Base-by-base conservation (phyloP, 1,140 invertebrate genomes). In the Drosophila tristis region DNA sequence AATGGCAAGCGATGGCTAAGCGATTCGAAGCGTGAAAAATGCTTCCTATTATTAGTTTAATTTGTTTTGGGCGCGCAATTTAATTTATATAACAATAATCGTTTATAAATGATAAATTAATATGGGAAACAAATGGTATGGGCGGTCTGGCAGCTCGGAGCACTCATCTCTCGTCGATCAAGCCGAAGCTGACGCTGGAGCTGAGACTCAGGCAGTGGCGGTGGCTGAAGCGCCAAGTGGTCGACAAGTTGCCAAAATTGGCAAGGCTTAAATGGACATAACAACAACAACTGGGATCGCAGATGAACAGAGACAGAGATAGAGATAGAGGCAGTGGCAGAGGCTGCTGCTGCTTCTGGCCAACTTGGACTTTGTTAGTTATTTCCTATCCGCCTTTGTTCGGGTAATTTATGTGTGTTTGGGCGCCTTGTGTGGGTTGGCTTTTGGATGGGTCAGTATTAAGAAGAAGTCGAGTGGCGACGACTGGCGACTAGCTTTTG, bases 81-180 rank as follows among this genome's bases (percentile, higher is more conserved):
- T 87, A 81, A 89, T 87, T 89, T 89, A 90, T 84, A 85, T 89
- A 89, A 89, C 85, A 74, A 80, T 90, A 90, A 89, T 90, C 80
- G 85, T 74, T 84, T 90, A 74, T 89, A 89, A 89, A 89, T 89
- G 84, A 89, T 90, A 84, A 89, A 89, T 89, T 90, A 89, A 89
- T 89, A 89, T 89, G 84, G 85, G 84, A 89, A 89, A 68, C 68
- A 90, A 87, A 79, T 78, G 65, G 82, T 73, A 87, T 89, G 82
- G 82, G 82, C 82, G 84, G 82, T 71, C 64, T 39, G 56, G 54
- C 47, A 65, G 58, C 43, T 62, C 20, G 43, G n/a, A 49, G 60
- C 54, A 58, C 13, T 11, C n/a, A 47, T 64, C 51, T 60, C 57
- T 66, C 63, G 58, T 65, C 78, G 55, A 63, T 51, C 78, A 62